Conservation (phyloP, 2,888 invertebrate genomes). For the Fragum fragum region DNA sequence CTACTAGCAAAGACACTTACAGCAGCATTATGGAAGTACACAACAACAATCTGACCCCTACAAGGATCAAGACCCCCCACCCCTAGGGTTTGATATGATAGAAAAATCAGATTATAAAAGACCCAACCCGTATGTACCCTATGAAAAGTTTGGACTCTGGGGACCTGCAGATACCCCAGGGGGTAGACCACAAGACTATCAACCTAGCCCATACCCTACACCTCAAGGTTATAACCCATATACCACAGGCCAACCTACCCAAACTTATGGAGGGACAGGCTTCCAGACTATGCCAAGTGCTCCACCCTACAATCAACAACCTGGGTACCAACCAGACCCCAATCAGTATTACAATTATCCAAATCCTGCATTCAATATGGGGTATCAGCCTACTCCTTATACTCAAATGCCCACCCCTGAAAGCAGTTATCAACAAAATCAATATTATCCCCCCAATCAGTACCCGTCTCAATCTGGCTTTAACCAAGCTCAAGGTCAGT, state of each 20-base stretch:
- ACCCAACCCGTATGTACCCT: constrained; percentile 28
- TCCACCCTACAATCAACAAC: constrained; percentile 28
- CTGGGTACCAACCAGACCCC: constrained; percentile 35
- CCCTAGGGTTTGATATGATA: constrained; percentile 65
- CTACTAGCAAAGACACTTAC: constrained; percentile 18
- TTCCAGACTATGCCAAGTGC: constrained; percentile 44
- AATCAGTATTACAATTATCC: constrained; percentile 35
- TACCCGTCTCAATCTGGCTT: constrained; percentile 37
- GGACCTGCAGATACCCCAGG: constrained; percentile 32
- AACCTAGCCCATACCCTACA: constrained; percentile 22
- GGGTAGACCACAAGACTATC: constrained; percentile 35
- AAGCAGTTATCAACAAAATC: constrained; percentile 36
- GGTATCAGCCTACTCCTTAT: constrained; percentile 58
- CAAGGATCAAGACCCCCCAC: constrained; percentile 50
- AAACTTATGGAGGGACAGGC: constrained; percentile 24
- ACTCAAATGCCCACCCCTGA: constrained; percentile 30
- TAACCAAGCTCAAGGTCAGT: constrained; percentile 36
- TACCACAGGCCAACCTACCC: constrained; percentile 15
- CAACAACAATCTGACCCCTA: constrained; percentile 56
- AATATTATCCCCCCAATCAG: constrained; percentile 35
- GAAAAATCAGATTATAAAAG: constrained; percentile 48
- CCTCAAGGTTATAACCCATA: constrained; percentile 32
- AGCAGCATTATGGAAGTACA: constrained; percentile 43
- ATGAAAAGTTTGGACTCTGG: constrained; percentile 32
- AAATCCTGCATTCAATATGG: constrained; percentile 53